Percentiles rank a stretch among this genome's conserved stretches.
Conservation (phyloP, 2,888 invertebrate species). For the Aphelenchoides bicaudatus region DNA sequence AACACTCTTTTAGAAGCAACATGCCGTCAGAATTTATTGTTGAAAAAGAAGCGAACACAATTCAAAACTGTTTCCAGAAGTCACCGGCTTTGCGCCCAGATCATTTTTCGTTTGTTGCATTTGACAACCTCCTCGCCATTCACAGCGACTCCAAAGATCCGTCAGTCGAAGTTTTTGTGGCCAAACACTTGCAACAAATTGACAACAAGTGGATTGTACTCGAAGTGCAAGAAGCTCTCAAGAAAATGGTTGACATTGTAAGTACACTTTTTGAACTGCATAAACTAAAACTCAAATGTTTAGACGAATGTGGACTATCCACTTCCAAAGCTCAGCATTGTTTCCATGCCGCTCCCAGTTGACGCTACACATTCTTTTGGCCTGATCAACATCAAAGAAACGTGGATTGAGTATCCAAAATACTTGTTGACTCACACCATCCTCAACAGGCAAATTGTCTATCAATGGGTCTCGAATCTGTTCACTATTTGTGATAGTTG, state of each 20-base stretch:
- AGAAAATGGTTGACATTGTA: conserved; percentile 24
- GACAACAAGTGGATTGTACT: conserved; percentile 25
- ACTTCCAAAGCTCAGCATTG: conserved; percentile 29
- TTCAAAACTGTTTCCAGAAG: conserved; percentile 29
- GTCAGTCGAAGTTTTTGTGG: conserved; percentile 33
- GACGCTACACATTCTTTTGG: conserved; percentile 34
- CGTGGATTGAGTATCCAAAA: conserved; percentile 41
- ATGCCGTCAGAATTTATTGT: conserved; percentile 26
- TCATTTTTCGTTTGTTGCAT: conserved; percentile 36
- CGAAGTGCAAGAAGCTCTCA: conserved; percentile 25
- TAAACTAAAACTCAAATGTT: too few species aligned
- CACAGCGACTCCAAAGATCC: conserved; percentile 5
- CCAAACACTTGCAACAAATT: conserved; percentile 31
- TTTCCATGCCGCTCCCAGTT: conserved; percentile 31
- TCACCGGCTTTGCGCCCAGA: conserved; percentile 25
- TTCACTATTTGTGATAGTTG: conserved; percentile 36
- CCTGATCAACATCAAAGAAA: conserved; percentile 35
- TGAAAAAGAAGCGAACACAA: background rate
- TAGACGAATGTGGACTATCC: conserved; percentile 26
- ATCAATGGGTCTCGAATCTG: conserved; percentile 40
- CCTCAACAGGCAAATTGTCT: conserved; percentile 32
- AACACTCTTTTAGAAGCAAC: conserved; percentile 32
- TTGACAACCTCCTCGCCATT: conserved; percentile 33
- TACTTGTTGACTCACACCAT: conserved; percentile 36
- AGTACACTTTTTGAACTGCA: background rate